Conservation (phyloP, 2,113 vertebrate species). For the Riparia riparia region DNA sequence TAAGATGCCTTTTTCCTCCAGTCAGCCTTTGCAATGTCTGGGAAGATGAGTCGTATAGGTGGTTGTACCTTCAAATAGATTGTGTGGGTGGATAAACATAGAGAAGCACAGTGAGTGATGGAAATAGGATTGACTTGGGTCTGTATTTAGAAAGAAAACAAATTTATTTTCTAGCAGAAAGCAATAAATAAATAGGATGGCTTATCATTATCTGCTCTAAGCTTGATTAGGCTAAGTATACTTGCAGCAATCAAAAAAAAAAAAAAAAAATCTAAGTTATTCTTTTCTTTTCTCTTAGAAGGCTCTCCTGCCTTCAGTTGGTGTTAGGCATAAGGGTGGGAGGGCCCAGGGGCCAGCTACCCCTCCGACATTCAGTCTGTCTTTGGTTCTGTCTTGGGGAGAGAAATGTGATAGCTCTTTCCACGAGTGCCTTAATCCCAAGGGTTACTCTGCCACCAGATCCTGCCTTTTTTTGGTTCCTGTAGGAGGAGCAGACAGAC, state of each 20-base stretch:
- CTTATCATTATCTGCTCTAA: conserved; percentile 22
- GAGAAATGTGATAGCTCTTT: neutral
- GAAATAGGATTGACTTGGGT: neutral
- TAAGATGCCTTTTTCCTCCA: neutral
- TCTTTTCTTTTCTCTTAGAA: neutral
- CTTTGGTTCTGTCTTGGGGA: neutral
- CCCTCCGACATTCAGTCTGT: neutral
- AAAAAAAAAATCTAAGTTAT: neutral
- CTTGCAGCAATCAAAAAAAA: neutral
- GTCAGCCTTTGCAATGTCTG: neutral
- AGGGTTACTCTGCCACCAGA: neutral
- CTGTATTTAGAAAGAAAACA: neutral
- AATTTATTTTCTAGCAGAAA: conserved; percentile 4
- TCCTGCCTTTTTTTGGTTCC: neutral
- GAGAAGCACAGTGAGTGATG: neutral
- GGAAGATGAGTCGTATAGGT: neutral
- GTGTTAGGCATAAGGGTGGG: accelerated
- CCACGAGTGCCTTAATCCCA: accelerated
- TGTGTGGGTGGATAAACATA: neutral
- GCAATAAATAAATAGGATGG: conserved; percentile 15
- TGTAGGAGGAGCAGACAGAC: neutral
- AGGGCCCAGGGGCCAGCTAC: neutral
- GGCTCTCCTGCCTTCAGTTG: neutral
- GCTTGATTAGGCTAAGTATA: conserved; percentile 30
- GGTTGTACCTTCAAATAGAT: conserved; percentile 5